Evolutionary conservation across 64 coral and sea anemone species (phyloP), one percentile per base, ranked within the genome.

Genomic region (Acropora tenuis): DNA sequence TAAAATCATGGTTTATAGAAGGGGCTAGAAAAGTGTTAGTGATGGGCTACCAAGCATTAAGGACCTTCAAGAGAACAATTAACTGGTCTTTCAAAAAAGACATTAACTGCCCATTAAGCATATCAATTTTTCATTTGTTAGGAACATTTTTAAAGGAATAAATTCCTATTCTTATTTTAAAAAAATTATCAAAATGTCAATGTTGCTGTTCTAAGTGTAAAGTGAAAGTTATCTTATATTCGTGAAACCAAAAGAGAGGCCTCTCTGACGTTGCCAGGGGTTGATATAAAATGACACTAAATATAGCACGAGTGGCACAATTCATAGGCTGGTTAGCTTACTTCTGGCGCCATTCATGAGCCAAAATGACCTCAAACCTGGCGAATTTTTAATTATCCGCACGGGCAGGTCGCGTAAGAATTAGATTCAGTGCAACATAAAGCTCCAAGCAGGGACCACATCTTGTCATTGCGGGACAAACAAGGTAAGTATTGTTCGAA

Each of bases 331-430:
- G 5, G 43, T 85, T 47, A 3, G 15, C 69, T 85, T 19, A 71
- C 17, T 47, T 4, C 68, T 71, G 52, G 6, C 52, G 10, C 65
- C 82, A 72, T n/a, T 69, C 43, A 43, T 85, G 16, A 85, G 65
- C 10, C 13, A 85, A 71, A 49, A 85, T 85, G 82, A 85, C 82
- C 82, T 85, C 82, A 85, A 50, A 15, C 48, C 66, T 48, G 8
- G 65, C 82, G 82, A 85, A 71, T 85, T 49, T 72, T 66, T 30
- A 3, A 69, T 40, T 20, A 72, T 17, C 41, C 5, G 52, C 80
- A 16, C 43, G 20, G 43, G 18, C 18, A 69, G 67, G 12, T 48
- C 45, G 8, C 30, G 30, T 30, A 71, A 85, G 41, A 13, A 41
- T 8, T 16, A 85, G 40, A 46, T 18, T 8, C 2, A 69, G 0